Evolutionary conservation across 2,113 vertebrate genomes (phyloP), one percentile per base, ranked within the genome.

Genomic region (Amazona guildingii): DNA sequence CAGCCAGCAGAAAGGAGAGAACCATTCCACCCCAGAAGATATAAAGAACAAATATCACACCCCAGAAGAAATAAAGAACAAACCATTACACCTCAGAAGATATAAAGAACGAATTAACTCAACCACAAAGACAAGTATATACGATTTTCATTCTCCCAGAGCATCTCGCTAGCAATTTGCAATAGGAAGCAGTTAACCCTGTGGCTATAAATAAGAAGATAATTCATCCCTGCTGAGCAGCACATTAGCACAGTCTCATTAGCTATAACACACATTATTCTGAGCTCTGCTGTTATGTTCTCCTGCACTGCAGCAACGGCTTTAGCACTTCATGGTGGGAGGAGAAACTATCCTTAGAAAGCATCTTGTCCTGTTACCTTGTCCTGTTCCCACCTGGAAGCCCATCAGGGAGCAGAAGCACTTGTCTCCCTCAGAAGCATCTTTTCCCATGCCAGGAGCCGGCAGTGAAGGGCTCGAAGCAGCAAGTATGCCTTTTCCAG

Each of bases 271-370:
- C 91, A 70, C 76, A 19, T 6, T 49, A 85, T 82, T 64, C 92
- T 51, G 75, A 93, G 92, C 79, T 72, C 83, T 84, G 91, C 76
- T 90, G 82, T 75, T 90, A 14, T 86, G 73, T 55, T 67, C 92
- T 94, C 88, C 98, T 98, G 98, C 97, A 97, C 93, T 98, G 98
- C 98, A 98, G 97, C 96, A 95, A 64, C 6, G 41, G 62, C 94
- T 95, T 90, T 62, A 74, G 91, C 88, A 93, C 91, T 94, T 87
- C 0, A 1, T 2, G n/a, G 72, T 15, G 57, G 93, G 91, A 88
- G 92, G 57, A 73, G 80, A 85, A 97, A 83, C 83, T 29, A 62
- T 27, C 23, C 11, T 52, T 68, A 94, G 82, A 69, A 92, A 92
- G 91, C 81, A 14, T 28, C 59, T 39, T 54, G 17, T 10, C 35